Conservation (phyloP, 1,140 invertebrate genomes). For the Drosophila bifasciata region DNA sequence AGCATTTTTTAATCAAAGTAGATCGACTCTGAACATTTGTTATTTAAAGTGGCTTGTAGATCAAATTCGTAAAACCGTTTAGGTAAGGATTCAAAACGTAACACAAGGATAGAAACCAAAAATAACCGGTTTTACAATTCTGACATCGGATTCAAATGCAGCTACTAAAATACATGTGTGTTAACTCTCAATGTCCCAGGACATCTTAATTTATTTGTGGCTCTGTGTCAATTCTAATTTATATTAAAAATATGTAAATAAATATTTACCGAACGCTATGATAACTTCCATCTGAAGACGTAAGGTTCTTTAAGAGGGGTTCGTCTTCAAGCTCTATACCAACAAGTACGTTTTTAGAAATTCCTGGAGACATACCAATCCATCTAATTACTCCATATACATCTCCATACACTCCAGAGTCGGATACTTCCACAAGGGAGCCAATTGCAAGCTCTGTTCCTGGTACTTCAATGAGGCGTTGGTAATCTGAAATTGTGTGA, state of each 20-base stretch:
- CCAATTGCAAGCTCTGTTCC: conserved; percentile 88
- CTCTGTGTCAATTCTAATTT: too few relatives aligned
- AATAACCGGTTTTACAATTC: too few relatives aligned
- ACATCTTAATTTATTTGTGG: too few relatives aligned
- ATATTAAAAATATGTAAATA: background rate
- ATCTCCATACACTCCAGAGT: conserved; percentile 74
- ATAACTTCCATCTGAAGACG: conserved; percentile 91
- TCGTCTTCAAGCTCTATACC: conserved; percentile 90
- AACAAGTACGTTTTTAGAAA: conserved; percentile 82
- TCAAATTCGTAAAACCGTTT: too few relatives aligned
- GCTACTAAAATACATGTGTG: too few relatives aligned
- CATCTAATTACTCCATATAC: conserved; percentile 93
- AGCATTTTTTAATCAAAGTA: too few relatives aligned
- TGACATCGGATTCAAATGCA: too few relatives aligned
- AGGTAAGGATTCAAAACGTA: too few relatives aligned
- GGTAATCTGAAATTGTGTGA: conserved; percentile 29
- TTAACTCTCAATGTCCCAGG: too few relatives aligned
- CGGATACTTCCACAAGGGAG: conserved; percentile 89
- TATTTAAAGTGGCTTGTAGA: too few relatives aligned
- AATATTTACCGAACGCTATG: conserved; percentile 85
- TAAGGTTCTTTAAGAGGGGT: conserved; percentile 85
- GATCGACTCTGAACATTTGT: too few relatives aligned
- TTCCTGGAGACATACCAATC: conserved; percentile 87
- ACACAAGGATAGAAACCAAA: too few relatives aligned
- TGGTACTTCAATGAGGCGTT: conserved; percentile 62